Conservation (phyloP, 2,888 invertebrate species). For the Drosophila austrosaltans region DNA sequence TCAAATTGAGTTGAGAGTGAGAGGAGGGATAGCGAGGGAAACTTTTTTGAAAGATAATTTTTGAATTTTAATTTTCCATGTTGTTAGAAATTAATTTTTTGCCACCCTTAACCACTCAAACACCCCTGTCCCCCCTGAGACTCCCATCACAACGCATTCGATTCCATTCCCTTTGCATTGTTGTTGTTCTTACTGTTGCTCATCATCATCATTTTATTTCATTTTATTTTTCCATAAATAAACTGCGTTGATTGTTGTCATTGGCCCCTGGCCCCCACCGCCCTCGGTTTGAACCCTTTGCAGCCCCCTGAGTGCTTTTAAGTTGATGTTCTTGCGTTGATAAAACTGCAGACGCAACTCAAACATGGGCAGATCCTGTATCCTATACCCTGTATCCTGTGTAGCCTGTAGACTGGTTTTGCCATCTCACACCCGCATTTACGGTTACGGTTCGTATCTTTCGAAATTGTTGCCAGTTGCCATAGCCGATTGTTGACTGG, state of each 20-base stretch:
- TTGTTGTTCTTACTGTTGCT: conserved; percentile 56
- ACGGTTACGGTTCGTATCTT: conserved; percentile 76
- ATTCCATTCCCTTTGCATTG: too few species aligned
- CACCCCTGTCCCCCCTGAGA: too few species aligned
- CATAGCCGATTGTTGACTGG: conserved; percentile 60
- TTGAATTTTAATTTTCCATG: conserved; percentile 81
- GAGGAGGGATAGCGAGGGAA: conserved; percentile 17
- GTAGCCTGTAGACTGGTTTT: conserved; percentile 16
- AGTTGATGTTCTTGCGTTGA: conserved; percentile 76
- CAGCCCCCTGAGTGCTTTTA: conserved; percentile 76
- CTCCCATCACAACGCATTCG: too few species aligned
- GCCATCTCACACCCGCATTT: conserved; percentile 35
- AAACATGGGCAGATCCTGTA: conserved; percentile 60
- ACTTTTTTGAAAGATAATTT: conserved; percentile 43
- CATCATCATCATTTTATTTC: conserved; percentile 79
- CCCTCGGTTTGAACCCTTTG: conserved; percentile 59
- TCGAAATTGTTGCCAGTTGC: conserved; percentile 72
- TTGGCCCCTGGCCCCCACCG: conserved; percentile 26
- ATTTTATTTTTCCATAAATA: conserved; percentile 80
- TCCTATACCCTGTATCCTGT: conserved; percentile 23
- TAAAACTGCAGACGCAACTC: conserved; percentile 73
- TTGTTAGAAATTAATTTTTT: conserved; percentile 81
- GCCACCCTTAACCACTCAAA: conserved; percentile 47
- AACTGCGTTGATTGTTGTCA: conserved; percentile 77
- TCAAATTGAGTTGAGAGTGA: not conserved